Evolutionary conservation across 2,888 invertebrate genomes (phyloP).

Genomic region (Leistus spinibarbis): DNA sequence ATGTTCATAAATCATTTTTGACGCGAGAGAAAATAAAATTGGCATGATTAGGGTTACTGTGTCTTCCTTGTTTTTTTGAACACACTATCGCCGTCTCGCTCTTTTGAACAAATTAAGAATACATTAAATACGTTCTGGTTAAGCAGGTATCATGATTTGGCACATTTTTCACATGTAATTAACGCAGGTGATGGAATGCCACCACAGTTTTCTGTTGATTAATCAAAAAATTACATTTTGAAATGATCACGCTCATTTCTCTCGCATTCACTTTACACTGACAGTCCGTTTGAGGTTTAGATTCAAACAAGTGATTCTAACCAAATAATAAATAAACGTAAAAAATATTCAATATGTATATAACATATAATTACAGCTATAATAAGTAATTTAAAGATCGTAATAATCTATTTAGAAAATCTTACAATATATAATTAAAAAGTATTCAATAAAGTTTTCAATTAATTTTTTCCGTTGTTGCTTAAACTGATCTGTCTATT

Average conservation of each 20-base stretch:
- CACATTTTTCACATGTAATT: conserved; percentile 29
- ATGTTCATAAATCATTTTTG: conserved; percentile 31
- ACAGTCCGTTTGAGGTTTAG: no score
- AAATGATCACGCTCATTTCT: no score
- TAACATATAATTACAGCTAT: background rate
- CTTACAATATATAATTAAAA: background rate
- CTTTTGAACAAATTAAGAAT: conserved; percentile 33
- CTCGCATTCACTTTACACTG: no score
- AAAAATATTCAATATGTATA: no score
- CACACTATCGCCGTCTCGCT: background rate
- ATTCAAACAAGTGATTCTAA: no score
- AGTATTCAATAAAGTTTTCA: background rate
- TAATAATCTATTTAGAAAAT: background rate
- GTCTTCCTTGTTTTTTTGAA: background rate
- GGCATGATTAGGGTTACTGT: background rate
- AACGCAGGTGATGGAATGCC: conserved; percentile 26
- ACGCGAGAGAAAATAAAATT: conserved; percentile 18
- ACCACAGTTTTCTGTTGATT: background rate
- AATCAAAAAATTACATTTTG: no score
- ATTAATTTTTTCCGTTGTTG: background rate
- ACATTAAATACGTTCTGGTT: conserved; percentile 24
- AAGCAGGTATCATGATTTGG: conserved; percentile 18
- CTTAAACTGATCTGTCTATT: background rate
- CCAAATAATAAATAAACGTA: no score
- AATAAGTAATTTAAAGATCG: background rate